Evolutionary conservation across 2,113 vertebrate species (phyloP).

Genomic region (Carassius auratus): DNA sequence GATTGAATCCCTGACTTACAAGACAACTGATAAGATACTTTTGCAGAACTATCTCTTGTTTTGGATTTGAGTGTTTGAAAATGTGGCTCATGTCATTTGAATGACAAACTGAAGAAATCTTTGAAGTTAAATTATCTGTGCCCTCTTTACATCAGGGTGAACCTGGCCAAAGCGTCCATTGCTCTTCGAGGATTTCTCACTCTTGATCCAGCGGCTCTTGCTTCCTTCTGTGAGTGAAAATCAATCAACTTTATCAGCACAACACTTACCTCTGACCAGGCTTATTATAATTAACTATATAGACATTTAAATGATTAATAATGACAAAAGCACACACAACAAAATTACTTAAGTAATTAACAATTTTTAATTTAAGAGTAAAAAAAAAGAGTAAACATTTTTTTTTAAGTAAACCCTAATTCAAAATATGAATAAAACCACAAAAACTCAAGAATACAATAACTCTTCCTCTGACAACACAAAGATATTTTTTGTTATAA

Average conservation of each 20-base stretch:
- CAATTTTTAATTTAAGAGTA: no score
- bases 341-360: neutral
- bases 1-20: neutral
- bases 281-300: no score
- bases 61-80: neutral
- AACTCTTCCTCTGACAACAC: neutral
- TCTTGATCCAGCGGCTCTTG: constrained; percentile 86
- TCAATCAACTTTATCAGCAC: neutral
- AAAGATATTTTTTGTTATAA: neutral
- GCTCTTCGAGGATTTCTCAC: constrained; percentile 86
- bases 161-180: constrained; percentile 88
- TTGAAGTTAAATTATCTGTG: neutral
- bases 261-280: neutral
- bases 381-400: neutral
- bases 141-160: constrained; percentile 75
- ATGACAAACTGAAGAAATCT: neutral
- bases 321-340: neutral
- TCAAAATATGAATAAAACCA: neutral
- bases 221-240: constrained; percentile 88
- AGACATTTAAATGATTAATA: no score
- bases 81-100: neutral
- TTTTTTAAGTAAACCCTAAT: neutral
- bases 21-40: neutral
- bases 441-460: neutral
- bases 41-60: neutral